Evolutionary conservation across 92 coral and sea anemone species (phyloP), one percentile per base, ranked within the genome.

Genomic region (Zoanthus sociatus): DNA sequence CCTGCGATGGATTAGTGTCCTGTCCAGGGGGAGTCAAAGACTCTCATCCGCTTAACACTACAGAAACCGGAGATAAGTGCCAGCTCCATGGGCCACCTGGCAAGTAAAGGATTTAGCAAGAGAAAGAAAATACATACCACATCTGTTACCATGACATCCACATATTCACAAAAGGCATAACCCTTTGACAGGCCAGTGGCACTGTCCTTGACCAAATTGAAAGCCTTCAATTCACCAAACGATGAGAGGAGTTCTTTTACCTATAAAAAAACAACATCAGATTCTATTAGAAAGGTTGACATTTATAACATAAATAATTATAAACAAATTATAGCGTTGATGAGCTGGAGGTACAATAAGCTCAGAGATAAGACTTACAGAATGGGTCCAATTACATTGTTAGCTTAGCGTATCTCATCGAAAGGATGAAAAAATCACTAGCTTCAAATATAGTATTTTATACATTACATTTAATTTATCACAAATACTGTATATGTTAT

Each of bases 121-220:
- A n/a, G n/a, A 37, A 37, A 37, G 42, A 37, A 37, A 18, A n/a
- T 6, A 90, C 99, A 84, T 88, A 96, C 99, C 94, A 92, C 97
- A 87, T 96, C 99, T 14, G 99, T 96, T 4, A 93, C 92, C 6
- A 70, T 82, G 47, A 96, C 78, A 58, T 96, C 99, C 74, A 96
- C 99, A 87, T 96, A 96, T 95, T 96, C 99, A 64, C 99, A 96
- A 90, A 96, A 96, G 30, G 99, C 99, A 53, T 96, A 96, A 16
- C 99, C 99, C 83, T 96, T 96, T 64, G 99, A 96, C 3, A 96
- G 93, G 3, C 98, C 98, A 66, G 99, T 96, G 18, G 99, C 99
- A 86, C 99, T 96, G 90, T 96, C 99, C 74, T 96, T 96, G 47
- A 96, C 99, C 72, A 96, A 82, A 83, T 96, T 96, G 87, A 96